Conservation (phyloP, 35 echinoderm and acorn worm genomes). For the Ophioderma brevispina region DNA sequence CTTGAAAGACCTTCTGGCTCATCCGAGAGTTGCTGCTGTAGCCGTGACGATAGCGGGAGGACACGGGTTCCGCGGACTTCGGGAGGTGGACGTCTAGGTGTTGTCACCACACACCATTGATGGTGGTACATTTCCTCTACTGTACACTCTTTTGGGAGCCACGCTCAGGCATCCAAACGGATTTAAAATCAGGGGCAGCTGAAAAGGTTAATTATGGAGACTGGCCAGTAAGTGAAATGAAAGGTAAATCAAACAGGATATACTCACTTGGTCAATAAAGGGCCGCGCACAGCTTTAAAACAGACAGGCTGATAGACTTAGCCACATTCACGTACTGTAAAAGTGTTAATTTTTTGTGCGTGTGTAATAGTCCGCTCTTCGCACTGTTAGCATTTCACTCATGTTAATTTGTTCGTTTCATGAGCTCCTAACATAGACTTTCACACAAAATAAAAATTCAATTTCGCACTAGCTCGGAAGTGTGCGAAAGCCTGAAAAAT, state of each 20-base stretch:
- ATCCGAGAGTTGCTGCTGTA: neutral
- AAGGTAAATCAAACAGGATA: slow-evolving; percentile 23
- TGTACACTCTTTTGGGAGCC: slow-evolving; percentile 72
- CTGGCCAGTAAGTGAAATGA: no score
- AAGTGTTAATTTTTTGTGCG: neutral
- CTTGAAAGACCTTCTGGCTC: slow-evolving; percentile 27
- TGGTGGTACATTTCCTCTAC: slow-evolving; percentile 81
- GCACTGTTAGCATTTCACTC: no score
- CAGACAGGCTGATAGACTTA: neutral
- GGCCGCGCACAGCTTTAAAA: neutral
- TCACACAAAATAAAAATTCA: no score
- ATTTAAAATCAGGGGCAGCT: slow-evolving; percentile 90
- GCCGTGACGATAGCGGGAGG: neutral
- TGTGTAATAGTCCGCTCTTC: neutral
- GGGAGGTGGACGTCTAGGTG: slow-evolving; percentile 10
- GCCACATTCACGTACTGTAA: neutral
- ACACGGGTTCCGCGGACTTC: neutral
- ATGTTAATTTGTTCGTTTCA: no score
- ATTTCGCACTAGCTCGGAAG: no score
- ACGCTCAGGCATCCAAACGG: slow-evolving; percentile 70
- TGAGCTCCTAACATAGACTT: no score
- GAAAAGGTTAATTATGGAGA: no score
- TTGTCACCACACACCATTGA: slow-evolving; percentile 64
- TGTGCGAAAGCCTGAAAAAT: no score
- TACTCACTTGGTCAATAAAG: no score